Percentiles rank a stretch among this genome's conserved stretches.
These are phyloP conservation scores for Teleopsis dalmanni DNA, from an alignment of 1,140 invertebrate species.

Conservation along the genomic window DNA sequence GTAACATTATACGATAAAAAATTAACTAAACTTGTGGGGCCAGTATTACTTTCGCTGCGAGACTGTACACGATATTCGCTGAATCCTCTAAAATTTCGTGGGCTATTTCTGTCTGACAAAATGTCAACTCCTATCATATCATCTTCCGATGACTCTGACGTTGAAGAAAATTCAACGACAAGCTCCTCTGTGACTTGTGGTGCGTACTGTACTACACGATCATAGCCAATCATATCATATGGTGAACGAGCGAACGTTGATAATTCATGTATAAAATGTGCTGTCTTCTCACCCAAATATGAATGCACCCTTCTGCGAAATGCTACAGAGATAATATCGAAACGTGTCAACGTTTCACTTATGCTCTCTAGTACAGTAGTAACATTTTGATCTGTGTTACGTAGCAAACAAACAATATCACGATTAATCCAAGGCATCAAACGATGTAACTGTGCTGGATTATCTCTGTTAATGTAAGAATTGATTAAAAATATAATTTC, in stretches of 20 bases:
- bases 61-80: conserved; percentile 5
- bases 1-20: conserved; percentile 8
- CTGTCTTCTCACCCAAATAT: conserved; percentile 52
- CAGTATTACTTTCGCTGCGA: background rate
- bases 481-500: background rate
- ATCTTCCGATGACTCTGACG: conserved; percentile 16
- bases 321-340: conserved; percentile 63
- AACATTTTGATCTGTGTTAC: conserved; percentile 54
- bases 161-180: conserved; percentile 24
- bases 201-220: conserved; percentile 51
- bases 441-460: conserved; percentile 70
- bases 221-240: conserved; percentile 73
- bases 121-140: conserved; percentile 6
- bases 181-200: conserved; percentile 30
- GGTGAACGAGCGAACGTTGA: conserved; percentile 77
- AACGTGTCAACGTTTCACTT: conserved; percentile 56
- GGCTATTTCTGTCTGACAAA: conserved; percentile 11
- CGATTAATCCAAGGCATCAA: conserved; percentile 82
- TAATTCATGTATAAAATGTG: conserved; percentile 86
- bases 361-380: conserved; percentile 62
- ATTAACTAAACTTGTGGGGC: background rate
- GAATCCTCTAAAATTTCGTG: conserved; percentile 24
- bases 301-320: conserved; percentile 58
- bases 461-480: conserved; percentile 49
- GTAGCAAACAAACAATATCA: conserved; percentile 65